Evolutionary conservation across 2,888 invertebrate species (phyloP), one percentile per base, ranked within the genome.

Genomic region (Therioaphis trifolii): DNA sequence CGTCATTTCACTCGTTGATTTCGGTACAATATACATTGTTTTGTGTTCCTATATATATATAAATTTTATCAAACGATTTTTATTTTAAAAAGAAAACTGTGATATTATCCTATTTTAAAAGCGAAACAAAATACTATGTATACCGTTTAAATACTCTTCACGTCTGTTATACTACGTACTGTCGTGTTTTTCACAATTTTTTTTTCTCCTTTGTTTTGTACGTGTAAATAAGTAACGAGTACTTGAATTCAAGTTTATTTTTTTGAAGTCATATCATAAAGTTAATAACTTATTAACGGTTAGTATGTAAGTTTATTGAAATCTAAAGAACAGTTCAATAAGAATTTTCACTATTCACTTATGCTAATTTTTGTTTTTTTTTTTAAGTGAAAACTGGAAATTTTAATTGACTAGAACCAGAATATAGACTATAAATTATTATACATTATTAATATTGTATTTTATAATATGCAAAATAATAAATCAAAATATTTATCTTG

Each of bases 401-500:
- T 82, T 66, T 74, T 82, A 46, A 82, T 82, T 82, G 82, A 66
- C 49, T 66, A 49, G 35, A 52, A 72, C 40, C 35, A 63, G n/a
- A 49, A 18, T 18, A 63, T 63, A 52, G 61, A 74, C 63, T 82
- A 74, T 82, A 74, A 82, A 61, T 46, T 82, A 72, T 40, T 63
- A 74, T 74, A 66, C 55, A 40, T 79, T 40, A 69, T 69, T 79
- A 79, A 79, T 55, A 79, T 69, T 69, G 68, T 79, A 55, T 69
- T 71, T 43, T 46, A 46, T 71, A 43, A 69, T 58, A 61, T 46
- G 61, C 21, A 12, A 80, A 80, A 49, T 80, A 82, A 82, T 82
- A 82, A 82, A 82, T 82, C 82, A 82, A 82, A 82, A 82, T 63
- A 72, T 79, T 79, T 79, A 79, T 79, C 52, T 55, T 69, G 78